A percentile compares a stretch with the other conserved stretches of the same genome.
These are phyloP conservation scores for Drosophila rufa DNA, from an alignment of 1,140 invertebrate species.

Conservation along the genomic window DNA sequence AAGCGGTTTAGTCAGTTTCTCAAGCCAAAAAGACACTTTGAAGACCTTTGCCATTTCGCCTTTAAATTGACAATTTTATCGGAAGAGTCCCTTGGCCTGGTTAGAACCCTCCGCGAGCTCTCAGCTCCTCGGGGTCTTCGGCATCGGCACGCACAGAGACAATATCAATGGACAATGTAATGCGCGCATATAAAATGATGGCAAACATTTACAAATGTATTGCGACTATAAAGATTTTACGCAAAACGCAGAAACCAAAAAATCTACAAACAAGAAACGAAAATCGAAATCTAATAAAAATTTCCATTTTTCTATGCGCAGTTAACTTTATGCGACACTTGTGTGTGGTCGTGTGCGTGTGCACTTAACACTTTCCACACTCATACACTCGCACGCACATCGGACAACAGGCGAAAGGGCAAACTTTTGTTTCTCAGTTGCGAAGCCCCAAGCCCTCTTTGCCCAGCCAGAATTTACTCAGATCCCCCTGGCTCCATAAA, in stretches of 20 bases:
- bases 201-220: conserved; percentile 77
- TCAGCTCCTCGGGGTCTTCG: conserved; percentile 5
- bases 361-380: conserved; percentile 42
- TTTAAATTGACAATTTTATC: conserved; percentile 42
- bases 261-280: conserved; percentile 30
- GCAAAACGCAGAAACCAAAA: conserved; percentile 22
- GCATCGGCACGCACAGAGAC: conserved; percentile 34
- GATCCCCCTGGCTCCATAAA: conserved; percentile 44
- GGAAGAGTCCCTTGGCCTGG: conserved; percentile 1
- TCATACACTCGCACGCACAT: conserved; percentile 6
- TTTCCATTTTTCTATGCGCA: conserved; percentile 79
- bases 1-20: not conserved
- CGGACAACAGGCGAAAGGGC: conserved; percentile 60
- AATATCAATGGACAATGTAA: conserved; percentile 44
- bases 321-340: conserved; percentile 83
- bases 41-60: conserved; percentile 13
- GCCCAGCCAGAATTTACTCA: not conserved
- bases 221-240: conserved; percentile 74
- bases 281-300: conserved; percentile 80
- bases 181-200: conserved; percentile 60
- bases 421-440: conserved; percentile 64
- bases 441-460: conserved; percentile 13
- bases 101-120: not conserved
- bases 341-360: conserved; percentile 46
- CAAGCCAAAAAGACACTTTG: not conserved